Percentiles rank a stretch among this genome's conserved stretches.
phyloP scores from a whole-genome alignment of 2,113 vertebrate genomes.

The Gnathonemus echidnorhynchus region DNA sequence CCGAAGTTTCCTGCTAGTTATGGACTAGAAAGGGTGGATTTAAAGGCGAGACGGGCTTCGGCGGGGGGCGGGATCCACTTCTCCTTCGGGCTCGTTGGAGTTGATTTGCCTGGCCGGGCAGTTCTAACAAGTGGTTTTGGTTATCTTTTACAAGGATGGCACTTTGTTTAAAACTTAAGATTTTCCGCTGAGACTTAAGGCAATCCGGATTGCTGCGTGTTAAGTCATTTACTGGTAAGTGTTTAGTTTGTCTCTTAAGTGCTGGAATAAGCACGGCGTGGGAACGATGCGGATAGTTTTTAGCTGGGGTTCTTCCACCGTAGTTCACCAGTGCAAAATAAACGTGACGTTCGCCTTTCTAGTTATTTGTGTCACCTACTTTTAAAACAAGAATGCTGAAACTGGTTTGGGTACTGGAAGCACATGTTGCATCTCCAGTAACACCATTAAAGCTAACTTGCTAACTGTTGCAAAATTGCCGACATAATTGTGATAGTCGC shows the following conservation, averaged over 20 bases:
- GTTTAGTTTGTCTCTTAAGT: not conserved
- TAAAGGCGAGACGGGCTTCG: not conserved
- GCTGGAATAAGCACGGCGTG: not conserved
- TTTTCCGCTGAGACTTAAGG: not conserved
- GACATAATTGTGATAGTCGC: not conserved
- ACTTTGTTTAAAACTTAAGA: not conserved
- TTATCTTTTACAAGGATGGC: not conserved
- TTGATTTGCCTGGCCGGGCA: not conserved
- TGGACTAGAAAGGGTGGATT: not conserved
- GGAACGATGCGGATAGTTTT: not conserved
- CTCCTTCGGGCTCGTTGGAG: not conserved
- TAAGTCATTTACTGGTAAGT: conserved; percentile 1
- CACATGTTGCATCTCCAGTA: not conserved
- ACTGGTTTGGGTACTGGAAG: not conserved
- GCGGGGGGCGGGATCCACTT: not conserved
- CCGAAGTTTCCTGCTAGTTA: not conserved
- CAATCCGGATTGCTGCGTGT: not conserved
- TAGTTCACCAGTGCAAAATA: not conserved
- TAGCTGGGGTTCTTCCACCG: not conserved
- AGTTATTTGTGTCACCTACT: not conserved
- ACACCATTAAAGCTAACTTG: not conserved
- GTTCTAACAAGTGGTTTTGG: not conserved
- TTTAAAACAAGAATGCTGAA: not conserved
- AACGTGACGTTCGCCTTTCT: not conserved
- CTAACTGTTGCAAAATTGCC: not conserved